A percentile compares a stretch with the other conserved stretches of the same genome.
Conservation (phyloP, 2,113 vertebrate genomes). For the Serinus canaria region DNA sequence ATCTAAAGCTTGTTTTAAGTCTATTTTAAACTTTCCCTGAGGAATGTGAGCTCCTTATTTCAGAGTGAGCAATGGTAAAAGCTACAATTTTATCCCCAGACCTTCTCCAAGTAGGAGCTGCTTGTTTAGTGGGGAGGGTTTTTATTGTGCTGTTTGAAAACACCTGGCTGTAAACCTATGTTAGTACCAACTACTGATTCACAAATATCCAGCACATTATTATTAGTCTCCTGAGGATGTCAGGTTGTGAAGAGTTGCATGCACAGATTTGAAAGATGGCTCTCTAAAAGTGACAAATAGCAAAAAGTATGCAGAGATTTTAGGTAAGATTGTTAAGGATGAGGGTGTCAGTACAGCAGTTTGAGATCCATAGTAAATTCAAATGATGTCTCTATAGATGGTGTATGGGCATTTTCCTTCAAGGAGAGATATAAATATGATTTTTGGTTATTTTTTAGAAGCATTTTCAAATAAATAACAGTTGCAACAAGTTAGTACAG, state of each 20-base stretch:
- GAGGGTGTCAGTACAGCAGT: neutral
- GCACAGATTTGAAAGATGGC: neutral
- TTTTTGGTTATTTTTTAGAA: neutral
- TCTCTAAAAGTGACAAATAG: conserved; percentile 17
- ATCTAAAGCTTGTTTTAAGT: neutral
- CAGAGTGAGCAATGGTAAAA: neutral
- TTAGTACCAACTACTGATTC: neutral
- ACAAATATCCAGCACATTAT: neutral
- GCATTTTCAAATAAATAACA: neutral
- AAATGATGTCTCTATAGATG: neutral
- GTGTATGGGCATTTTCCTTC: neutral
- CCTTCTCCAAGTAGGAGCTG: neutral
- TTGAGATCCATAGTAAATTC: neutral
- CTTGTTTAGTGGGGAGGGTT: neutral
- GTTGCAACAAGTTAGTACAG: neutral
- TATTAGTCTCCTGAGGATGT: neutral
- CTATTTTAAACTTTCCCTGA: neutral
- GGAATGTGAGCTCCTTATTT: neutral
- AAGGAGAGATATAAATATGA: neutral
- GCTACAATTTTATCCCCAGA: neutral
- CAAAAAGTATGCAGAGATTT: neutral
- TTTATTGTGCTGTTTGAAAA: neutral
- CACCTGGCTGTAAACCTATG: neutral
- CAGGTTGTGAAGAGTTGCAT: neutral
- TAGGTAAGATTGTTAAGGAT: neutral